Evolutionary conservation across 37 sponge, comb jelly and placozoan species (phyloP).

Genomic region (Diacarnus erythraeanus): DNA sequence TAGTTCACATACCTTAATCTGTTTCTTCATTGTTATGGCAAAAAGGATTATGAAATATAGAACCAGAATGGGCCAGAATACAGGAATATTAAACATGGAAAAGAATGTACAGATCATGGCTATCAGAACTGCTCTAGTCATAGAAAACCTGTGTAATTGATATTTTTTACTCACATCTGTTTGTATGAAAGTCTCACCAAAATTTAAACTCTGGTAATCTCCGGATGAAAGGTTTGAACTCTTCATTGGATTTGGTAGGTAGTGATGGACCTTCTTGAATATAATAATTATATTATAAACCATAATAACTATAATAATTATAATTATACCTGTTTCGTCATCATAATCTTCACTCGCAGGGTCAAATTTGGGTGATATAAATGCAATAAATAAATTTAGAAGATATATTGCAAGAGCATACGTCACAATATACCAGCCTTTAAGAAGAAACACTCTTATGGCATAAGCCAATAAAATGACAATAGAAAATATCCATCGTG

Average conservation of each 20-base stretch:
- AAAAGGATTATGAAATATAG: constrained; percentile 89
- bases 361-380: constrained; percentile 95
- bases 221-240: constrained; percentile 93
- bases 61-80: constrained; percentile 89
- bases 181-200: constrained; percentile 58
- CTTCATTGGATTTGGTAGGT: constrained; percentile 80
- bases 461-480: constrained; percentile 48
- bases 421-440: constrained; percentile 93
- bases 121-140: constrained; percentile 65
- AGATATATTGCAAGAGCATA: constrained; percentile 93
- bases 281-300: not conserved
- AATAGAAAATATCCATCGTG: constrained; percentile 59
- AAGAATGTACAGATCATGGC: constrained; percentile 84
- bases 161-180: not conserved
- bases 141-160: constrained; percentile 43
- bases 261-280: constrained; percentile 80
- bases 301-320: not conserved
- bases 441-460: constrained; percentile 46
- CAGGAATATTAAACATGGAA: constrained; percentile 87
- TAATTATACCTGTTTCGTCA: constrained; percentile 5
- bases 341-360: constrained; percentile 71
- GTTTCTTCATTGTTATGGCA: constrained; percentile 89
- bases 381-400: constrained; percentile 87
- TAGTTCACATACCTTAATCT: constrained; percentile 68
- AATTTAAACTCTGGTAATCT: constrained; percentile 96